A percentile compares a stretch with the other conserved stretches of the same genome.
phyloP scores from a whole-genome alignment of 2,113 vertebrate species.

The Porphyrio hochstetteri region DNA sequence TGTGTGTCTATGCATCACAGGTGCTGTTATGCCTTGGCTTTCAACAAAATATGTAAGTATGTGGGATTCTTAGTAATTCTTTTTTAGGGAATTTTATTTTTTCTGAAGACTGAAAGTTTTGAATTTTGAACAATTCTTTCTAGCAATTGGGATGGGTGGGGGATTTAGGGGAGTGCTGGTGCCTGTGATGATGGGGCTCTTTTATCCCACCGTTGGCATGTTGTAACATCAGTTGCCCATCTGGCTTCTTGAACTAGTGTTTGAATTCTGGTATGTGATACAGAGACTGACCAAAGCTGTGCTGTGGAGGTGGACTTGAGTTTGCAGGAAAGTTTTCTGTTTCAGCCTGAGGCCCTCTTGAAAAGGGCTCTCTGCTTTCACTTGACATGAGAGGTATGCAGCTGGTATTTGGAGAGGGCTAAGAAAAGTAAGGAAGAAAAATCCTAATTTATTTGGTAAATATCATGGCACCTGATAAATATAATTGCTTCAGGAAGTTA shows the following conservation, averaged over 20 bases:
- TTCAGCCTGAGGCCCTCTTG: background rate
- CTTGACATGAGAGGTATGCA: background rate
- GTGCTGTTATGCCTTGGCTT: rapidly evolving
- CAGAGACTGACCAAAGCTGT: background rate
- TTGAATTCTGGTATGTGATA: background rate
- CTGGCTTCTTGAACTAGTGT: background rate
- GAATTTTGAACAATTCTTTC: background rate
- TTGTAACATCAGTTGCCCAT: background rate
- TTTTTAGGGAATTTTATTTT: background rate
- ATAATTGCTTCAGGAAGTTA: background rate
- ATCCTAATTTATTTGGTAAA: background rate
- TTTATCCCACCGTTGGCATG: background rate
- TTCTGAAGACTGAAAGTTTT: background rate
- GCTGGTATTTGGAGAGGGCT: background rate
- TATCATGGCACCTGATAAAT: background rate
- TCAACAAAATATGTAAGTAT: background rate
- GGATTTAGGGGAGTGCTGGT: background rate
- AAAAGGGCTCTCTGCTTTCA: background rate
- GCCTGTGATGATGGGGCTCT: background rate
- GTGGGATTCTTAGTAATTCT: background rate
- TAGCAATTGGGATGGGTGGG: background rate
- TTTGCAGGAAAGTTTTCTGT: background rate
- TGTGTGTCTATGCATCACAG: rapidly evolving
- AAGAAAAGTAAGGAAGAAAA: background rate
- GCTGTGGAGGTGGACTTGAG: background rate